Percentiles rank a stretch among this genome's conserved stretches.
phyloP scores from a whole-genome alignment of 2,888 invertebrate genomes.

The Psylliodes chrysocephalus region DNA sequence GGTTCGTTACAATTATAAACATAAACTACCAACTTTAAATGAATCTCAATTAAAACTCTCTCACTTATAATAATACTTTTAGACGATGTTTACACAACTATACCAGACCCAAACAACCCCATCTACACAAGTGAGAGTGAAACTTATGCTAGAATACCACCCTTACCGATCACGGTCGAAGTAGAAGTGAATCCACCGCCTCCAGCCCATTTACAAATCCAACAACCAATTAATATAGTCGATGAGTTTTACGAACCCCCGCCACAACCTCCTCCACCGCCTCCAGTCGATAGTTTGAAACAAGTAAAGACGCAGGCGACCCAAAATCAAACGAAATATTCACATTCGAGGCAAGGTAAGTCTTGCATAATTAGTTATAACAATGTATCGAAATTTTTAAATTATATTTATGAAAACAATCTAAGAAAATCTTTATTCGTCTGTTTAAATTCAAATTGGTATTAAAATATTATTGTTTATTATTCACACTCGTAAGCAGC shows the following conservation, averaged over 20 bases:
- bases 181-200: slow-evolving; percentile 58
- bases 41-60: too few relatives aligned
- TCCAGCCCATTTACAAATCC: slow-evolving; percentile 29
- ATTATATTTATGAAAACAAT: too few relatives aligned
- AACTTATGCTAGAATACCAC: slow-evolving; percentile 85
- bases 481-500: too few relatives aligned
- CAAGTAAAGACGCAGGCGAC: slow-evolving; percentile 59
- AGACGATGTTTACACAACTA: slow-evolving; percentile 93
- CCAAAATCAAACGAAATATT: slow-evolving; percentile 59
- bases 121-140: slow-evolving; percentile 83
- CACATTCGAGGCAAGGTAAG: slow-evolving; percentile 70
- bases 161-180: slow-evolving; percentile 57
- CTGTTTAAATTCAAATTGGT: too few relatives aligned
- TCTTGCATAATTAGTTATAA: too few relatives aligned
- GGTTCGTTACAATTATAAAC: too few relatives aligned
- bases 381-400: too few relatives aligned
- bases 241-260: slow-evolving; percentile 62
- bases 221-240: slow-evolving; percentile 4
- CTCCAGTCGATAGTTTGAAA: slow-evolving; percentile 72
- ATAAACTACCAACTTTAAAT: too few relatives aligned
- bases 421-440: too few relatives aligned
- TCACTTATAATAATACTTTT: slow-evolving; percentile 29
- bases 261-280: slow-evolving; percentile 70
- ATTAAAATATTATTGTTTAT: too few relatives aligned
- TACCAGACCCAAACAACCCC: slow-evolving; percentile 78